Conservation (phyloP, 1,140 invertebrate species). For the Oncopeltus fasciatus region DNA sequence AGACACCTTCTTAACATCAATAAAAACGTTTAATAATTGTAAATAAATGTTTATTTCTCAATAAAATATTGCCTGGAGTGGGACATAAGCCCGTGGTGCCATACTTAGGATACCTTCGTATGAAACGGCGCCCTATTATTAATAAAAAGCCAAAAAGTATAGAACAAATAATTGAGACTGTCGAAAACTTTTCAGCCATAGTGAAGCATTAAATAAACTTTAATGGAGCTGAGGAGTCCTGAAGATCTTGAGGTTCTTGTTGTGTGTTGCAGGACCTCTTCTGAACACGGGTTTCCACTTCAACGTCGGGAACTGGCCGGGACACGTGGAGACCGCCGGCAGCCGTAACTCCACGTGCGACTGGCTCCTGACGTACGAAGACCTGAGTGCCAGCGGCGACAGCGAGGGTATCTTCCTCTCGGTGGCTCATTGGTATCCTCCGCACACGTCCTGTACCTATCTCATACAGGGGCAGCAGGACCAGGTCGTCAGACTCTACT, state of each 20-base stretch:
- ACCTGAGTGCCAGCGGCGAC: slow-evolving; percentile 53
- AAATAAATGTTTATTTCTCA: no score
- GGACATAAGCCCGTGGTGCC: no score
- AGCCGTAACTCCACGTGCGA: slow-evolving; percentile 68
- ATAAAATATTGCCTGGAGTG: no score
- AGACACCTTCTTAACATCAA: no score
- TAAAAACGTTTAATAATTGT: no score
- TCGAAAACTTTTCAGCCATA: no score
- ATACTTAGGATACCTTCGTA: no score
- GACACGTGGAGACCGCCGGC: slow-evolving; percentile 72
- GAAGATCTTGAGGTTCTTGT: no score
- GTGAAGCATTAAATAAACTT: neutral
- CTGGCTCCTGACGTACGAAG: slow-evolving; percentile 69
- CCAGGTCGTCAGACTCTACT: slow-evolving; percentile 74
- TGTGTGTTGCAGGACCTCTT: slow-evolving; percentile 45
- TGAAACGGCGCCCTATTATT: no score
- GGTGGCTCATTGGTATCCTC: slow-evolving; percentile 82
- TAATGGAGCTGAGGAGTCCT: no score
- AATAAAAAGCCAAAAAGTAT: no score
- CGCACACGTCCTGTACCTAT: slow-evolving; percentile 79
- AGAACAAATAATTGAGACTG: no score
- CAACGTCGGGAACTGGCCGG: slow-evolving; percentile 83
- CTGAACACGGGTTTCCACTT: slow-evolving; percentile 85
- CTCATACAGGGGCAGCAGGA: slow-evolving; percentile 66
- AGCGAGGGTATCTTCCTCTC: slow-evolving; percentile 77